A percentile compares a stretch with the other conserved stretches of the same genome.
phyloP scores from a whole-genome alignment of 2,113 vertebrate species.

The Ophthalmolycus amberensis region DNA sequence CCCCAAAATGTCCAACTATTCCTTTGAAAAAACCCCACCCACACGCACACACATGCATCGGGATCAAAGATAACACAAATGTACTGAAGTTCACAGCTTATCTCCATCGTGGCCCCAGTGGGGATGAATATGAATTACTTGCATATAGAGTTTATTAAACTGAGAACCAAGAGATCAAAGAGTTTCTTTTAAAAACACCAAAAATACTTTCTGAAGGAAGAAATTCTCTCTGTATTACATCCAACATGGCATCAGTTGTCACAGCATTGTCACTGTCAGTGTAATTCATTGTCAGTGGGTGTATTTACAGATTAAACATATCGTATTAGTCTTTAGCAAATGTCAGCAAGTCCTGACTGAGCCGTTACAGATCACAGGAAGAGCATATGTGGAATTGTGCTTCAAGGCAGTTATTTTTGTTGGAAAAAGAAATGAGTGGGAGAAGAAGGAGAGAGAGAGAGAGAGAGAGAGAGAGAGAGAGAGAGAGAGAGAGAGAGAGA shows the following conservation, averaged over 20 bases:
- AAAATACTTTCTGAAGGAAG: neutral
- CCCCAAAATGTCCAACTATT: neutral
- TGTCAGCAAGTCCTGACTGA: slow-evolving; percentile 47
- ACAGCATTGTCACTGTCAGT: neutral
- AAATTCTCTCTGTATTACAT: neutral
- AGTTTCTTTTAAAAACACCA: neutral
- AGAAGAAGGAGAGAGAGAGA: slow-evolving; percentile 19
- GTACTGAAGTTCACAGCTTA: neutral
- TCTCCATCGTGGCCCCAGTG: neutral
- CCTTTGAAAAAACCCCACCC: neutral
- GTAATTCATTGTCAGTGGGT: neutral
- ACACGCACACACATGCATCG: neutral
- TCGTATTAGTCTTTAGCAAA: slow-evolving; percentile 25
- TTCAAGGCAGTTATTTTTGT: slow-evolving; percentile 50
- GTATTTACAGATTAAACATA: slow-evolving; percentile 5
- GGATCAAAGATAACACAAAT: neutral
- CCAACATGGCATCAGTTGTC: neutral
- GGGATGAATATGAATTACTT: slow-evolving; percentile 37
- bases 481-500: slow-evolving; percentile 9
- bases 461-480: slow-evolving; percentile 12
- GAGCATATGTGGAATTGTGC: slow-evolving; percentile 34
- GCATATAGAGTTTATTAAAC: slow-evolving; percentile 8
- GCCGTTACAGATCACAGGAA: slow-evolving; percentile 39
- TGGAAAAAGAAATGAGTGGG: slow-evolving; percentile 44
- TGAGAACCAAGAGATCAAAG: slow-evolving; percentile 9